These are phyloP conservation scores for Crotalus horridus DNA, from an alignment of 2,113 vertebrate species.

Conservation along the genomic window DNA sequence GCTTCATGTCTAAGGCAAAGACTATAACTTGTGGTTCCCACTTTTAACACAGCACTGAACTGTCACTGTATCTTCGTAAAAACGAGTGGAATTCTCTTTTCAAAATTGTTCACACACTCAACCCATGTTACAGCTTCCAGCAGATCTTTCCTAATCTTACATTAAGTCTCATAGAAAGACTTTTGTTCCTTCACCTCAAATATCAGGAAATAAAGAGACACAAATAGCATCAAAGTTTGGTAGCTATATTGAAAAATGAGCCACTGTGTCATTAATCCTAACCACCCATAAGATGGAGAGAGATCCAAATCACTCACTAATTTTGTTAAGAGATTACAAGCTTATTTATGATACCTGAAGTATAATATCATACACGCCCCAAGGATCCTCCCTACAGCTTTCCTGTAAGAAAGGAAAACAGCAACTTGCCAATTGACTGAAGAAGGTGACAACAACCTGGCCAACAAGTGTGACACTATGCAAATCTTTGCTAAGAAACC, in stretches of 20 bases:
- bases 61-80: background rate
- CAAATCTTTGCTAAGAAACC: background rate
- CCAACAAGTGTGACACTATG: background rate
- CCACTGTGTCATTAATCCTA: background rate
- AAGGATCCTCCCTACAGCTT: background rate
- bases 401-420: background rate
- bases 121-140: background rate
- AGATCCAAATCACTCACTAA: background rate
- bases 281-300: background rate
- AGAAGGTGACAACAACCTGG: background rate
- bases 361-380: background rate
- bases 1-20: background rate
- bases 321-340: background rate
- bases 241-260: background rate
- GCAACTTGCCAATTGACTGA: background rate
- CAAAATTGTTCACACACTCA: background rate
- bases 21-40: background rate
- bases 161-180: background rate
- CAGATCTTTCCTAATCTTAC: background rate
- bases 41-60: background rate
- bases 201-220: background rate
- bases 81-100: background rate
- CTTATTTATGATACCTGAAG: background rate
- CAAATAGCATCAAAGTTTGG: background rate
- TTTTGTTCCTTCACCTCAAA: background rate